Percentiles rank a stretch among this genome's conserved stretches.
These are phyloP conservation scores for Drosophila melanica DNA, from an alignment of 1,140 invertebrate genomes.

Conservation along the genomic window DNA sequence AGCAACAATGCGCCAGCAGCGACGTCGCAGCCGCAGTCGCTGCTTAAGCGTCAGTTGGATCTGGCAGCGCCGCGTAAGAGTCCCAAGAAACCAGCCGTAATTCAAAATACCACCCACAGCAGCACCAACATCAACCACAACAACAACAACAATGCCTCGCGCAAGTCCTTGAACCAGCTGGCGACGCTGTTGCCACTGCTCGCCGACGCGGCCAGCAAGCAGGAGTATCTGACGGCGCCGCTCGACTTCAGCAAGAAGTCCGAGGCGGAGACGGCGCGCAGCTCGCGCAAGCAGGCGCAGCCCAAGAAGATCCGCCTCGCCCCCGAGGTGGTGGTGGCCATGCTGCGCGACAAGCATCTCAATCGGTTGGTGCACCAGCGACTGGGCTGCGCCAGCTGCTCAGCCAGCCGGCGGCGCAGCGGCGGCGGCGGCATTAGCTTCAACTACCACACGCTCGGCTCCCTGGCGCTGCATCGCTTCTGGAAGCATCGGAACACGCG, in stretches of 20 bases:
- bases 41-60: conserved; percentile 74
- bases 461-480: conserved; percentile 83
- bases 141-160: conserved; percentile 38
- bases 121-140: conserved; percentile 5
- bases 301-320: conserved; percentile 82
- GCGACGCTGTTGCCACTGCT: conserved; percentile 72
- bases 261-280: conserved; percentile 47
- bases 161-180: conserved; percentile 74
- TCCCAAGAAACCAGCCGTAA: conserved; percentile 58
- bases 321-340: conserved; percentile 67
- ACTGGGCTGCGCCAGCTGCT: conserved; percentile 59
- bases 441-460: conserved; percentile 84
- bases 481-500: conserved; percentile 82
- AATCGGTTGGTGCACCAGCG: conserved; percentile 73
- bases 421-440: conserved; percentile 61
- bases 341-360: conserved; percentile 79
- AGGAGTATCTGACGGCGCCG: conserved; percentile 74
- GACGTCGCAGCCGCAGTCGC: conserved; percentile 39
- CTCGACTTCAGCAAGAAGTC: conserved; percentile 80
- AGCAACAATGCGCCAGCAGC: conserved; percentile 12
- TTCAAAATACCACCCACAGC: not conserved
- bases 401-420: conserved; percentile 48
- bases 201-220: conserved; percentile 78
- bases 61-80: conserved; percentile 64
- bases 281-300: conserved; percentile 82